phyloP scores from a whole-genome alignment of 2,113 vertebrate genomes.

The Catharus bicknelli region DNA sequence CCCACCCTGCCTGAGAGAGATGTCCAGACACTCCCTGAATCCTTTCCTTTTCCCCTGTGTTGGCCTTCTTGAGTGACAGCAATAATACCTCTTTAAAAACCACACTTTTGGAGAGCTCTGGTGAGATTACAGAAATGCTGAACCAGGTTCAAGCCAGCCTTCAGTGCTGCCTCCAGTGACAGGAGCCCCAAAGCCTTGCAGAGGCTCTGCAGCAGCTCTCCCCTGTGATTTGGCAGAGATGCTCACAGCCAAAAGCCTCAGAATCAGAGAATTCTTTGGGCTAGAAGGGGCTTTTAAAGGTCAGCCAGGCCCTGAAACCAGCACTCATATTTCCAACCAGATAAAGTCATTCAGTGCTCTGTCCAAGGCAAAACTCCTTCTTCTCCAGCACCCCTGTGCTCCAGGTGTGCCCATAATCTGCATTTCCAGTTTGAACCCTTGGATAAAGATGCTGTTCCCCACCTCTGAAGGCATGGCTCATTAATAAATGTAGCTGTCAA shows the following conservation, averaged over 20 bases:
- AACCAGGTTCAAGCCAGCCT: rapidly evolving
- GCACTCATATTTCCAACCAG: background rate
- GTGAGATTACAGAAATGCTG: background rate
- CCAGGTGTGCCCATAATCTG: background rate
- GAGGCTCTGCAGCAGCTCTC: background rate
- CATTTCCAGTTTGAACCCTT: background rate
- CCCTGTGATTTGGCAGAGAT: background rate
- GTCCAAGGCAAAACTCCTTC: background rate
- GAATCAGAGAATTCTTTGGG: background rate
- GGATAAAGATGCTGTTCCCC: background rate
- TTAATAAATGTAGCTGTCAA: background rate
- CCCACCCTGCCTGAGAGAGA: rapidly evolving
- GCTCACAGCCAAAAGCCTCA: background rate
- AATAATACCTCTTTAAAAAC: background rate
- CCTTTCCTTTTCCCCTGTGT: background rate
- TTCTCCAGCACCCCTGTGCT: background rate
- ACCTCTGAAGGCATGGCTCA: background rate
- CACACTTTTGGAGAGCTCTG: background rate
- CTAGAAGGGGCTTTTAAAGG: background rate
- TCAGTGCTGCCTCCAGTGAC: rapidly evolving
- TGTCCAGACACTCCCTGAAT: too few relatives aligned
- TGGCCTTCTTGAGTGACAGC: background rate
- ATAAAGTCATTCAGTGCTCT: too few relatives aligned
- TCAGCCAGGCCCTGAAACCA: background rate
- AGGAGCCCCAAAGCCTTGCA: rapidly evolving